These are phyloP conservation scores for Stratiolaelaps scimitus DNA, from an alignment of 1,140 invertebrate species.

Conservation along the genomic window DNA sequence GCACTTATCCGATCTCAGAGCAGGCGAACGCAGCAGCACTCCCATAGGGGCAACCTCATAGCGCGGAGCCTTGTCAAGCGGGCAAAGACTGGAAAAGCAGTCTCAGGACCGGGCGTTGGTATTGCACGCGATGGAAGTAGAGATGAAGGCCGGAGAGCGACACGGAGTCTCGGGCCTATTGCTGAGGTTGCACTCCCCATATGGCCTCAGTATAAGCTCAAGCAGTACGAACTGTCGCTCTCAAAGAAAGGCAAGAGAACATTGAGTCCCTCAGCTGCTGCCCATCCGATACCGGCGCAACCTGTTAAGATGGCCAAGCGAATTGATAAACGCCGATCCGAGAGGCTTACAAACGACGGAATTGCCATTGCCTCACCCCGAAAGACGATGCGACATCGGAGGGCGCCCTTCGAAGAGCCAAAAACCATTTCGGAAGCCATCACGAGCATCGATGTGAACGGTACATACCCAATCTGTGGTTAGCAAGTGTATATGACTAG, in stretches of 20 bases:
- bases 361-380: background rate
- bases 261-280: background rate
- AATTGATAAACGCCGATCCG: constrained; percentile 18
- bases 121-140: background rate
- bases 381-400: constrained; percentile 15
- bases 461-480: background rate
- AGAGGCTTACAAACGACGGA: constrained; percentile 16
- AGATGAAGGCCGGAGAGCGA: constrained; percentile 21
- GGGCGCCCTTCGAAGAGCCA: too few relatives aligned
- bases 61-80: background rate
- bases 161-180: constrained; percentile 27
- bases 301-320: background rate
- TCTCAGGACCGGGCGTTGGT: background rate
- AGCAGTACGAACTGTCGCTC: constrained; percentile 26
- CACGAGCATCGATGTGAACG: background rate
- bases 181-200: constrained; percentile 27
- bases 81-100: background rate
- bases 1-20: constrained; percentile 25
- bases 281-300: too few relatives aligned
- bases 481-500: too few relatives aligned
- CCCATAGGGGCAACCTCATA: background rate
- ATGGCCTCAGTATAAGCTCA: constrained; percentile 29
- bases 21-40: constrained; percentile 7
- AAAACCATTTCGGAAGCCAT: background rate
- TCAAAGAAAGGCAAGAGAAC: constrained; percentile 21